Evolutionary conservation across 2,113 vertebrate species (phyloP).

Genomic region (Myrmecobius fasciatus): DNA sequence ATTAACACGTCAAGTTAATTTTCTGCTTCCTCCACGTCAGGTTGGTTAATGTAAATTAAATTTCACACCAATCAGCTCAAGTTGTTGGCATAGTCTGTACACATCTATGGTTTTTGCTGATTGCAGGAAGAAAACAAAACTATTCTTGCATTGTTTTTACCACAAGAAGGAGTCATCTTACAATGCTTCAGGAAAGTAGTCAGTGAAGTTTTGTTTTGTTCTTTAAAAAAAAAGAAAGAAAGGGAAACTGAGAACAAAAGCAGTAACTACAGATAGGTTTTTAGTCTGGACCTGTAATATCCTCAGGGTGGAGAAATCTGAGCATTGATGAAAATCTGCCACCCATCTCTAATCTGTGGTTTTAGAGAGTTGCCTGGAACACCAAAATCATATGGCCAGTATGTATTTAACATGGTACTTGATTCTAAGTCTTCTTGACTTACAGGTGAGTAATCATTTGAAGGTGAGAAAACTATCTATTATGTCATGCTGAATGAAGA

Average conservation of each 20-base stretch:
- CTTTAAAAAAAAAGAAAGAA: not conserved
- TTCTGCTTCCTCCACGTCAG: not conserved
- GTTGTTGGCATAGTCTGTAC: not conserved
- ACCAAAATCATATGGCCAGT: not conserved
- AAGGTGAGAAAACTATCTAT: not conserved
- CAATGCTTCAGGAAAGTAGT: not conserved
- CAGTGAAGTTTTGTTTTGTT: not conserved
- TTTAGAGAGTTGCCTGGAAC: not conserved
- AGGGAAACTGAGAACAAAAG: not conserved
- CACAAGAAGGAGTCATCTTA: not conserved
- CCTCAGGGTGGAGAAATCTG: not conserved
- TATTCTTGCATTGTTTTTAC: not conserved
- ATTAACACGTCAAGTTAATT: not conserved
- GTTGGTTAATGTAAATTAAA: conserved; percentile 2
- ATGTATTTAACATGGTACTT: not conserved
- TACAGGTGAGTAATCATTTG: not conserved
- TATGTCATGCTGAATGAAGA: not conserved
- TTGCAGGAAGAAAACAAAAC: not conserved
- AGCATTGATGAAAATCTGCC: not conserved
- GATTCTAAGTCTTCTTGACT: not conserved
- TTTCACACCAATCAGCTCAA: not conserved
- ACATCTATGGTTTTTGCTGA: not conserved
- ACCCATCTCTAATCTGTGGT: not conserved
- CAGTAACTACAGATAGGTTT: not conserved
- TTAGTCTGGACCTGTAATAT: not conserved